phyloP scores from a whole-genome alignment of 2,888 invertebrate genomes.

The Neuroscelio doddi region DNA sequence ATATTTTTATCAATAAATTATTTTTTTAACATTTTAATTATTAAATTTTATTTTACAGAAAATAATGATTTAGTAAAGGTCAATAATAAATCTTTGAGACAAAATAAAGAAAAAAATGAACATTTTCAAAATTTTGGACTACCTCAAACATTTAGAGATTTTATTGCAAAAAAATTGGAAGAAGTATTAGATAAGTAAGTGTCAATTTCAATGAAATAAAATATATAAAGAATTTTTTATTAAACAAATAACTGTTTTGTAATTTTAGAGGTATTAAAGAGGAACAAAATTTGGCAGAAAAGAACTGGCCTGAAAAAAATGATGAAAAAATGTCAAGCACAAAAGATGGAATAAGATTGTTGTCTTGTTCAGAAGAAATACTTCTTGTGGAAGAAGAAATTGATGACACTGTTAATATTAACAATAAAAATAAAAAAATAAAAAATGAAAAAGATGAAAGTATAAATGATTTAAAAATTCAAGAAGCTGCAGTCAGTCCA shows the following conservation, averaged over 20 bases:
- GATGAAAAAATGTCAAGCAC: constrained; percentile 5
- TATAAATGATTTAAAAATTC: constrained; percentile 41
- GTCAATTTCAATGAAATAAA: constrained; percentile 3
- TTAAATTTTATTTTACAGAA: background rate
- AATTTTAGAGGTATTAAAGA: constrained; percentile 57
- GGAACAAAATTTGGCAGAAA: constrained; percentile 16
- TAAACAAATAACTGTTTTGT: constrained; percentile 25
- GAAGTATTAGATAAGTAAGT: constrained; percentile 58
- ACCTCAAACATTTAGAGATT: constrained; percentile 54
- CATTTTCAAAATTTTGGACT: constrained; percentile 56
- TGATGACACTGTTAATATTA: constrained; percentile 4
- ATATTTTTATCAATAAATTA: background rate
- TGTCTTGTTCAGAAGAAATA: constrained; percentile 50
- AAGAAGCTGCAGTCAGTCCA: constrained; percentile 56
- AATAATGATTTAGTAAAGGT: constrained; percentile 4
- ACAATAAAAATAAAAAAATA: constrained; percentile 24
- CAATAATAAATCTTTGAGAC: constrained; percentile 32
- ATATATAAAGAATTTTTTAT: constrained; percentile 1
- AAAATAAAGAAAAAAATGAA: constrained; percentile 37
- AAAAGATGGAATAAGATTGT: constrained; percentile 54
- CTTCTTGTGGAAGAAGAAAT: constrained; percentile 33
- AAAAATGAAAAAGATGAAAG: constrained; percentile 24
- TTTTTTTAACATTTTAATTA: background rate
- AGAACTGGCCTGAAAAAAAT: constrained; percentile 2
- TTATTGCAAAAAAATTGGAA: constrained; percentile 59